Percentiles rank a stretch among this genome's conserved stretches.
phyloP scores from a whole-genome alignment of 2,888 invertebrate genomes.

The Acanthococcus lagerstroemiae region DNA sequence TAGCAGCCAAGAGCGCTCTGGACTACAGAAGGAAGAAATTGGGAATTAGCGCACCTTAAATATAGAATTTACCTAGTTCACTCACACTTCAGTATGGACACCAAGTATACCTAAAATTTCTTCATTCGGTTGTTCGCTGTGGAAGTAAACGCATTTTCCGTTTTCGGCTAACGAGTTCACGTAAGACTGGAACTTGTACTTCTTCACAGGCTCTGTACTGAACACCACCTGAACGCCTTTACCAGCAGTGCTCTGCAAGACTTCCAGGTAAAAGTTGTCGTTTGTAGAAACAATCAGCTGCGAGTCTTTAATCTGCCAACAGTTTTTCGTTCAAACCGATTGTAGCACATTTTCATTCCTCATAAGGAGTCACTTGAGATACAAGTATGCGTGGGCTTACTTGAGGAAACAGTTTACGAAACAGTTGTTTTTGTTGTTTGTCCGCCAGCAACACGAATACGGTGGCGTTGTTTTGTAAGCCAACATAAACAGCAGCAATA shows the following conservation, averaged over 20 bases:
- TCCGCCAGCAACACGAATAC: conserved; percentile 89
- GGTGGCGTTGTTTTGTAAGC: conserved; percentile 73
- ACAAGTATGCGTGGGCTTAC: conserved; percentile 33
- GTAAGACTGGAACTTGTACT: conserved; percentile 21
- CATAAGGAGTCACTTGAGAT: background rate
- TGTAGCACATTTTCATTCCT: background rate
- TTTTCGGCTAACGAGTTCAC: conserved; percentile 24
- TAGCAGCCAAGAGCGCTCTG: no score
- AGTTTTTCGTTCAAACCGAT: background rate
- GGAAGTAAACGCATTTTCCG: conserved; percentile 28
- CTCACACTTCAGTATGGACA: no score
- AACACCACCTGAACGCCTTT: conserved; percentile 87
- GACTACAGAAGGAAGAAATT: no score
- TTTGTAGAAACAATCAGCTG: conserved; percentile 43
- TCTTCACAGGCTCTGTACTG: conserved; percentile 74
- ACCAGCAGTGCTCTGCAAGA: conserved; percentile 72
- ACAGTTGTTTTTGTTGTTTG: conserved; percentile 72
- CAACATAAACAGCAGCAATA: conserved; percentile 90
- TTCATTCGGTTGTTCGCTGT: conserved; percentile 23
- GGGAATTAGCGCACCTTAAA: no score
- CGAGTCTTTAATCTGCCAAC: background rate
- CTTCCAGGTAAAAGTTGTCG: conserved; percentile 83
- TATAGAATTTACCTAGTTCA: no score
- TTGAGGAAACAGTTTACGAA: conserved; percentile 74
- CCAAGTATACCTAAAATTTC: conserved; percentile 19